Base-by-base conservation (phyloP, 2,113 vertebrate genomes). In the Numida meleagris region DNA sequence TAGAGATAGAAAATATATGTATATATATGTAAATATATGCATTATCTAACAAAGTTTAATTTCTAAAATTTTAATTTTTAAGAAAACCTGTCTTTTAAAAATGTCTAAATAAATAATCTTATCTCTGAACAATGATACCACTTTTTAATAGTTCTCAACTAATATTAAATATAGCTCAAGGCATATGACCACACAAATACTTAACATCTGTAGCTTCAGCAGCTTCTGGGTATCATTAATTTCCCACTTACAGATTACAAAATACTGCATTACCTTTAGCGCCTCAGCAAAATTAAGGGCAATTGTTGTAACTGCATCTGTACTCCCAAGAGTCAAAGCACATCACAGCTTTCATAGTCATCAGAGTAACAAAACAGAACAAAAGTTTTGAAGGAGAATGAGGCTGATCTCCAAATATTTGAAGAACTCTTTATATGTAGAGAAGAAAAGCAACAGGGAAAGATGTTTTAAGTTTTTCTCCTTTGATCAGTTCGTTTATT, bases 211-310 rank as follows among this genome's bases (percentile, higher is more conserved):
- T n/a, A 83, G 38, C 71, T 86, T 17, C 38, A 88, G 20, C 57
- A 88, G 68, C 51, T 92, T 91, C 77, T 78, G 65, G 33, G 65
- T 88, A 51, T 71, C 73, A 88, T 90, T 92, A 92, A 80, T 95
- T 91, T 94, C 33, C 33, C 45, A n/a, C 61, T 81, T 88, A 75
- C 14, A 77, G n/a, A 82, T 66, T 80, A 63, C 27, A 65, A 95
- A 96, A 88, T 24, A 58, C 85, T 82, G 24, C 15, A 61, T 96
- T 95, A 89, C 31, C 50, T 88, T 86, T 88, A 78, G 78, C 75
- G 57, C 29, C 38, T 88, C 82, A 93, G 77, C 73, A 88, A 92
- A 93, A 88, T 74, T 71, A 55, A 34, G 12, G 75, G 34, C 57
- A 94, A 75, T 71, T 71, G 38, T 61, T 94, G 67, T 43, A 74